Conservation (phyloP, 2,888 invertebrate species). For the Cecidostiba fungosa region DNA sequence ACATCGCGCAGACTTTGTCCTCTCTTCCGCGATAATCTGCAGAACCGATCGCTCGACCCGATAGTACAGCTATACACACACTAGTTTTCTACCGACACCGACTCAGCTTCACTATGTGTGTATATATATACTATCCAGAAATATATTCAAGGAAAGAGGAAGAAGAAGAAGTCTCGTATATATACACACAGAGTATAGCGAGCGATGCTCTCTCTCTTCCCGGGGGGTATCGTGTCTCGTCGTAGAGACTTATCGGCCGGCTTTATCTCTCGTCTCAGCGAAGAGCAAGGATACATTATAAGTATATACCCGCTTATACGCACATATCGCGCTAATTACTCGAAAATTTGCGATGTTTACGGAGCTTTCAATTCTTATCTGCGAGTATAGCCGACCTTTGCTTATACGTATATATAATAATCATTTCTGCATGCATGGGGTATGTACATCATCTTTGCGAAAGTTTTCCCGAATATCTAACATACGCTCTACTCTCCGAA, state of each 20-base stretch:
- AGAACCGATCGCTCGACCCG: not conserved
- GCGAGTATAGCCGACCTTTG: no score
- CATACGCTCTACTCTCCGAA: not conserved
- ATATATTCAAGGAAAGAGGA: not conserved
- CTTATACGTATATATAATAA: no score
- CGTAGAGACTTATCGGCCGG: conserved; percentile 46
- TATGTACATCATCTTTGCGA: no score
- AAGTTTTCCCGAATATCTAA: no score
- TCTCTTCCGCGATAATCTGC: not conserved
- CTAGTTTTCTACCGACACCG: not conserved
- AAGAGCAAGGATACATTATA: conserved; percentile 46
- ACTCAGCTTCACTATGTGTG: not conserved
- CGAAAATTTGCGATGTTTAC: conserved; percentile 1
- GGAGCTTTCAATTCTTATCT: not conserved
- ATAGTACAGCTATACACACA: not conserved
- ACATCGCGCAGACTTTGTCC: not conserved
- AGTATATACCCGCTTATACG: not conserved
- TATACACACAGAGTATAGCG: not conserved
- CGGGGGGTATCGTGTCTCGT: conserved; percentile 57
- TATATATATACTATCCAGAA: no score
- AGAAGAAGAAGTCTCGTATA: not conserved
- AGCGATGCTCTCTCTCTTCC: conserved; percentile 51
- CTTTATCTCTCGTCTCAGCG: conserved; percentile 48
- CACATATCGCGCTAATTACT: not conserved
- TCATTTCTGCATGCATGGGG: no score